Percentiles rank a stretch among this genome's conserved stretches.
Evolutionary conservation across 2,888 invertebrate species (phyloP).

Genomic region (Diarsia rubi): DNA sequence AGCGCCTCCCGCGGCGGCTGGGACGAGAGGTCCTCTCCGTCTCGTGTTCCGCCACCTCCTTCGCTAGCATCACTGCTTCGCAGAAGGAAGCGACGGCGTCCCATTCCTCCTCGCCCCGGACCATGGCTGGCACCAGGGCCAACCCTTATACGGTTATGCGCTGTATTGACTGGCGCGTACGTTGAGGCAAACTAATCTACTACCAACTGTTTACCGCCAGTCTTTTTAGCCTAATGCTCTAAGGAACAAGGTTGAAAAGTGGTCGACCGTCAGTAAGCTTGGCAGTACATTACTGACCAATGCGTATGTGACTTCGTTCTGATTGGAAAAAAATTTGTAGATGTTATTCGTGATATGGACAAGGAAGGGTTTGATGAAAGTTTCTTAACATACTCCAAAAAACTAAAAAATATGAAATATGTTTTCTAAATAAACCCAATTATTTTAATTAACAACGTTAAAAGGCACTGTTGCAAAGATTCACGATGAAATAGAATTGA

Average conservation of each 20-base stretch:
- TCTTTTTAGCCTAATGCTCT: too few species aligned
- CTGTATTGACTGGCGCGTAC: slow-evolving; percentile 22
- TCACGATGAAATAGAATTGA: neutral
- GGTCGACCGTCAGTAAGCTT: too few species aligned
- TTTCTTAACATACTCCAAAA: neutral
- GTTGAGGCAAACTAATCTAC: slow-evolving; percentile 1
- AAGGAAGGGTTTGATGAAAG: neutral
- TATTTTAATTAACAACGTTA: neutral
- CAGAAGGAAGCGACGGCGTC: too few species aligned
- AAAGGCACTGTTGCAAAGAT: neutral
- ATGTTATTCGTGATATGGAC: neutral
- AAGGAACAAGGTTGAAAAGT: too few species aligned
- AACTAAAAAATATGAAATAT: too few species aligned
- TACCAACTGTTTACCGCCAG: too few species aligned
- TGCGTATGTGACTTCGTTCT: neutral
- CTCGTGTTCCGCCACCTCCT: too few species aligned
- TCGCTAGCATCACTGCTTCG: too few species aligned
- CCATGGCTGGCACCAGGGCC: too few species aligned
- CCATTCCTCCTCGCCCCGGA: too few species aligned
- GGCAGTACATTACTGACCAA: neutral
- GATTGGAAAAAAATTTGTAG: neutral
- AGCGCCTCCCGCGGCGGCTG: too few species aligned
- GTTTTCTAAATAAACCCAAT: neutral
- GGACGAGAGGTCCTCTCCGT: too few species aligned
- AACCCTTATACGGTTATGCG: slow-evolving; percentile 3